Percentiles rank a stretch among this genome's conserved stretches.
These are phyloP conservation scores for Hyperoplus lanceolatus DNA, from an alignment of 2,797 vertebrate genomes.

Conservation along the genomic window DNA sequence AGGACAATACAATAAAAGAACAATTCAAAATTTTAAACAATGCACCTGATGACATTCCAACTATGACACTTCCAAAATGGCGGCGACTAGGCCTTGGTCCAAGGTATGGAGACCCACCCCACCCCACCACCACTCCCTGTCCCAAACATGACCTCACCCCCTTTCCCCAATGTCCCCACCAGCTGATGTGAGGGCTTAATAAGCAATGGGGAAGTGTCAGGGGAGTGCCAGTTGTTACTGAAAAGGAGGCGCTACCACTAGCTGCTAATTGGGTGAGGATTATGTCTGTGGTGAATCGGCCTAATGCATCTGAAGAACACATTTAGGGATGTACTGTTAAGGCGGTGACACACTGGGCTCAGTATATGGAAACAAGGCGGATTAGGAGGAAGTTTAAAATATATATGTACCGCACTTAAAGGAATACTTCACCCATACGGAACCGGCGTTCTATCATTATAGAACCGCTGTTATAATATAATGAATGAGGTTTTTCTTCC, in stretches of 20 bases:
- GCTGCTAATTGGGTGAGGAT: slow-evolving; percentile 74
- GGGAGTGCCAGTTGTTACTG: slow-evolving; percentile 46
- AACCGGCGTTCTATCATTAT: no score
- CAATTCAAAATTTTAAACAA: no score
- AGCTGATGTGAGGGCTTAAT: slow-evolving; percentile 44
- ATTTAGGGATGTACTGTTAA: slow-evolving; percentile 17
- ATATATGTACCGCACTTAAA: neutral
- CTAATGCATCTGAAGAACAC: slow-evolving; percentile 39
- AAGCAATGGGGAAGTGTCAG: neutral
- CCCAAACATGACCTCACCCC: slow-evolving; percentile 13
- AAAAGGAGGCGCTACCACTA: slow-evolving; percentile 61
- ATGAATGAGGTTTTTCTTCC: no score
- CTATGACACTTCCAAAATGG: no score
- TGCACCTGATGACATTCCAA: no score
- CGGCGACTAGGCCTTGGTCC: no score
- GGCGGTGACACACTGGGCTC: slow-evolving; percentile 15
- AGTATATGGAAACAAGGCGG: neutral
- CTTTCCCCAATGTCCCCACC: slow-evolving; percentile 15
- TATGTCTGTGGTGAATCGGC: slow-evolving; percentile 40
- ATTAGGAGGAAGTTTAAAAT: slow-evolving; percentile 16
- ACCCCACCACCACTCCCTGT: neutral
- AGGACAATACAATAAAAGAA: no score
- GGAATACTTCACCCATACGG: neutral
- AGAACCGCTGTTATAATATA: no score
- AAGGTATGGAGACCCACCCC: no score